Evolutionary conservation across 2,113 vertebrate species (phyloP), one percentile per base, ranked within the genome.

Genomic region (Piprites chloris): DNA sequence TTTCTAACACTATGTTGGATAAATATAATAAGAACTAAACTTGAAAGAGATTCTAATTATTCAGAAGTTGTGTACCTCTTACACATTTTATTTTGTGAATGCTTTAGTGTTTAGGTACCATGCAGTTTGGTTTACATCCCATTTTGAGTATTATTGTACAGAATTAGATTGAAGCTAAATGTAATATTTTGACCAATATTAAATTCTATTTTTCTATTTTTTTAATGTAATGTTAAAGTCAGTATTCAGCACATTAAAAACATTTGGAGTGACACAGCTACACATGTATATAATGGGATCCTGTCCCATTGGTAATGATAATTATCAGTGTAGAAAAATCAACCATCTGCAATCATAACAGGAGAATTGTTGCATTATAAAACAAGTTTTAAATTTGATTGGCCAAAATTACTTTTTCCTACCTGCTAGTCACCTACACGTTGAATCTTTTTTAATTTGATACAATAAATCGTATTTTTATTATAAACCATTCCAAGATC

Each of bases 31-130:
- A 95, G 26, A 59, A 78, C 58, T 63, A 77, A 96, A 74, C n/a
- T 89, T 80, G 53, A 87, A 95, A 87, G 26, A 35, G 46, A 41
- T 83, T 90, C 44, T 83, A 56, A 83, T 93, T 96, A 84, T 73
- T 89, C 42, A 52, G 4, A 11, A 83, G 37, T 42, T 91, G 52
- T 56, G 27, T 79, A 91, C 15, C 47, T 79, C 73, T 75, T 72
- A 37, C 9, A 27, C 4, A 78, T 76, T 76, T 39, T 80, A 17
- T 76, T 93, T 86, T 46, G 16, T 74, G 63, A 49, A 53, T 56
- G 61, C 58, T 75, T 76, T 90, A 80, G 61, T 89, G 27, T 90
- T 63, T 71, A 81, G 41, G 37, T 65, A 84, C n/a, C 53, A 11
- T 69, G 30, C 55, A 53, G 69, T 49, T 78, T 87, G 84, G 58